Conservation (phyloP, 1,140 invertebrate genomes). For the Gonioctena quinquepunctata region DNA sequence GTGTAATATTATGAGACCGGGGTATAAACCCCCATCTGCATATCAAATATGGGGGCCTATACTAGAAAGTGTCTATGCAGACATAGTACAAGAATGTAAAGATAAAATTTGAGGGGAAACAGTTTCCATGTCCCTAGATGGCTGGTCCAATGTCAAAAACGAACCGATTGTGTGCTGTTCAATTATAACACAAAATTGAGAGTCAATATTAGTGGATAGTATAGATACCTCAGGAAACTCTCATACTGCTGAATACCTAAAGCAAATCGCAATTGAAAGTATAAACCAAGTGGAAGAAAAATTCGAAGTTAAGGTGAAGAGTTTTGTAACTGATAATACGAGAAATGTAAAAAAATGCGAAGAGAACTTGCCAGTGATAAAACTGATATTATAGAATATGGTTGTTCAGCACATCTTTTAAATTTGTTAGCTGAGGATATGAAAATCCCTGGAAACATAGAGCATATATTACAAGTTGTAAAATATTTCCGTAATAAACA, state of each 20-base stretch:
- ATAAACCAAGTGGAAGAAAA: neutral
- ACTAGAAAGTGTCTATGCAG: neutral
- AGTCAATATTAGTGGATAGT: neutral
- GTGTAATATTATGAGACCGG: neutral
- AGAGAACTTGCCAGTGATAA: neutral
- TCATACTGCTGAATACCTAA: neutral
- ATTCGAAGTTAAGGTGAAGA: neutral
- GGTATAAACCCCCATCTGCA: neutral
- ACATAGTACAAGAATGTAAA: neutral
- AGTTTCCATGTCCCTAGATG: neutral
- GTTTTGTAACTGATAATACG: neutral
- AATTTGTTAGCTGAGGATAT: neutral
- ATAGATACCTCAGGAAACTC: neutral
- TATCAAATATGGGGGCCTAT: neutral
- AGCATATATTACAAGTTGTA: neutral
- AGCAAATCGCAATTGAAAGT: neutral
- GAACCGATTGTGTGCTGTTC: neutral
- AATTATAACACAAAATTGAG: neutral
- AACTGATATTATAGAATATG: neutral
- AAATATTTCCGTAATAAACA: conserved; percentile 15
- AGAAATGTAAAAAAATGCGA: conserved; percentile 1
- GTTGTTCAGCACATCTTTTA: conserved; percentile 4
- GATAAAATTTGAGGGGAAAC: neutral
- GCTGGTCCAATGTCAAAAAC: neutral
- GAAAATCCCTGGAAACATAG: neutral